phyloP scores from a whole-genome alignment of 2,113 vertebrate genomes.

The Alaudala cheleensis region DNA sequence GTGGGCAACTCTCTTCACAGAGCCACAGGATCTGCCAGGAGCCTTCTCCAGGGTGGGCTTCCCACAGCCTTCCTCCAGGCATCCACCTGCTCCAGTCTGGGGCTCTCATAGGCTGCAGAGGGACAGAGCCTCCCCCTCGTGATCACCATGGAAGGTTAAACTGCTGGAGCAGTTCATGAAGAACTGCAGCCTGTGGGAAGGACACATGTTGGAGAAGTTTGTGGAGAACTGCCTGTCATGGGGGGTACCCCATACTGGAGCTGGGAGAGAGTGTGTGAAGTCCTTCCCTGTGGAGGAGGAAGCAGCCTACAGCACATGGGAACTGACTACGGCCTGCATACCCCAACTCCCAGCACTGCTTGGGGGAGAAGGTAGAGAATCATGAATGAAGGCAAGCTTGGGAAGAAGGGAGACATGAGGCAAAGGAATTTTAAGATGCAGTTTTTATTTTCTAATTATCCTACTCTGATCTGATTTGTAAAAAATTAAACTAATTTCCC shows the following conservation, averaged over 20 bases:
- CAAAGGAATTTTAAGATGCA: not conserved
- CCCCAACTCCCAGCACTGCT: accelerated
- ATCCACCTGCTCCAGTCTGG: accelerated
- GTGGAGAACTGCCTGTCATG: not conserved
- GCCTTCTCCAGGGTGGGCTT: not conserved
- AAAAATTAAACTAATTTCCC: not conserved
- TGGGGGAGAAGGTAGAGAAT: not conserved
- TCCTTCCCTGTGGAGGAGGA: not conserved
- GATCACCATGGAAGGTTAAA: not conserved
- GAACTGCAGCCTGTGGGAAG: not conserved
- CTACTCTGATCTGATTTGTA: not conserved
- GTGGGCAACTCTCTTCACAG: not conserved
- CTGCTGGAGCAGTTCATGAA: not conserved
- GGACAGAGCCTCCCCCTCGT: accelerated
- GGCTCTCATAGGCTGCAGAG: not conserved
- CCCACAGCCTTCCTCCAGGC: not conserved
- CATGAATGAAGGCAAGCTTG: not conserved
- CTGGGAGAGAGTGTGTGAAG: not conserved
- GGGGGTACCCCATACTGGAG: not conserved
- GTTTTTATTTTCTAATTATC: not conserved
- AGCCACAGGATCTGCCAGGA: not conserved
- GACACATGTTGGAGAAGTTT: not conserved
- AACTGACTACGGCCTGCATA: accelerated
- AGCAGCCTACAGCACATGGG: too few species aligned
- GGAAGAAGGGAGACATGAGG: not conserved